phyloP scores from a whole-genome alignment of 2,888 invertebrate species.

The Bombyx huttoni region DNA sequence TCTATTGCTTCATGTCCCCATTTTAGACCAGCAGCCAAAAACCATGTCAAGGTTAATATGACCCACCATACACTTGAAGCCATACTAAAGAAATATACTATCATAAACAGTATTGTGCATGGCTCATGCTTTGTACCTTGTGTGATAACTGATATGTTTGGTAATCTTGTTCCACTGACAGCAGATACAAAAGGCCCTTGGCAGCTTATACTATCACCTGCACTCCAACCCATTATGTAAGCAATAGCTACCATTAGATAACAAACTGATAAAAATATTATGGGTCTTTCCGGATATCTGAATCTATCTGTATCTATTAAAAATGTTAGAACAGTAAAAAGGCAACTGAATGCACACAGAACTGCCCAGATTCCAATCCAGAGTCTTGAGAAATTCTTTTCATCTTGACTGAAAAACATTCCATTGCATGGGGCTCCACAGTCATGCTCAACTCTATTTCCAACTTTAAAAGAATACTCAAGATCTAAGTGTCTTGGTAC shows the following conservation, averaged over 20 bases:
- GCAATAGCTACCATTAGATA: slow-evolving; percentile 95
- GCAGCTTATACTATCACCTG: slow-evolving; percentile 87
- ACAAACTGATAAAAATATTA: slow-evolving; percentile 96
- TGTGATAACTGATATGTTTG: slow-evolving; percentile 86
- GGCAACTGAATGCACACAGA: slow-evolving; percentile 89
- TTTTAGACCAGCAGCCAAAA: slow-evolving; percentile 94
- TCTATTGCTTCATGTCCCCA: slow-evolving; percentile 99
- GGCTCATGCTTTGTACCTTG: slow-evolving; percentile 87
- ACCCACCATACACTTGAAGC: slow-evolving; percentile 99
- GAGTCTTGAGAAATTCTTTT: slow-evolving; percentile 85
- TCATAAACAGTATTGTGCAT: slow-evolving; percentile 96
- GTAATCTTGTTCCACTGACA: slow-evolving; percentile 77
- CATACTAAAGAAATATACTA: slow-evolving; percentile 96
- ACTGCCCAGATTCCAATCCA: slow-evolving; percentile 97
- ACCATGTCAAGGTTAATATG: slow-evolving; percentile 95
- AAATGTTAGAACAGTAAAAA: slow-evolving; percentile 94
- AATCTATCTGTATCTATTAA: slow-evolving; percentile 95
- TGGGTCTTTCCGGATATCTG: slow-evolving; percentile 97
- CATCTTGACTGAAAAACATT: slow-evolving; percentile 90
- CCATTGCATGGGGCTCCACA: slow-evolving; percentile 94
- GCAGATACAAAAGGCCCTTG: slow-evolving; percentile 84
- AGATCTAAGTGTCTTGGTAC: slow-evolving; percentile 85
- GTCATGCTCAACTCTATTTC: slow-evolving; percentile 79
- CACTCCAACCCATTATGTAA: slow-evolving; percentile 89
- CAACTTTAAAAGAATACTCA: slow-evolving; percentile 88